Conservation (phyloP, 1,140 invertebrate genomes). For the Acromyrmex heyeri region DNA sequence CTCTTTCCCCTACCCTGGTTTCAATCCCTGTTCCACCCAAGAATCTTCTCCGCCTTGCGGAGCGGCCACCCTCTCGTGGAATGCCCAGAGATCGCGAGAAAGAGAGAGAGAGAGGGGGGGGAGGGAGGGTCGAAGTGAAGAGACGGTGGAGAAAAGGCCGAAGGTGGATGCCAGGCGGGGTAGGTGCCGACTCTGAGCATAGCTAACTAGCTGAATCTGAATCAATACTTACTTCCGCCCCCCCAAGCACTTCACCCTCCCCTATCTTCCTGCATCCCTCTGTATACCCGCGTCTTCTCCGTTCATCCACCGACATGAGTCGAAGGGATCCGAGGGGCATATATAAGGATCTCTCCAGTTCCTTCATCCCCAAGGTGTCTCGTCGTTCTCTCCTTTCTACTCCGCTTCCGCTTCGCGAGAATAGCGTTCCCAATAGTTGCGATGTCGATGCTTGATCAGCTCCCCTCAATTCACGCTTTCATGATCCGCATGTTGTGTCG, state of each 20-base stretch:
- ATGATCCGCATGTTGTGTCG: constrained; percentile 51
- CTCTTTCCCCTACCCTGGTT: background rate
- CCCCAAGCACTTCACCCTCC: constrained; percentile 62
- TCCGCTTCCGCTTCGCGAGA: constrained; percentile 13
- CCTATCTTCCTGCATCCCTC: too few relatives aligned
- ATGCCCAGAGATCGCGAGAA: constrained; percentile 19
- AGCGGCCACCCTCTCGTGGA: constrained; percentile 50
- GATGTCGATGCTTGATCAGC: constrained; percentile 77
- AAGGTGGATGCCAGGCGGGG: constrained; percentile 63
- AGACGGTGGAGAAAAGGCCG: constrained; percentile 10
- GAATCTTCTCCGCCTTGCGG: constrained; percentile 55
- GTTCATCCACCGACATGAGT: constrained; percentile 14
- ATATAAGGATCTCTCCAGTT: background rate
- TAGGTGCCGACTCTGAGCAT: constrained; percentile 79
- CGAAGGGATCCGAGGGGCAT: constrained; percentile 56
- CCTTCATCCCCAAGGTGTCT: constrained; percentile 12
- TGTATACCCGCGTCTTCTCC: constrained; percentile 17
- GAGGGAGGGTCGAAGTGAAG: background rate
- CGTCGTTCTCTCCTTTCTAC: constrained; percentile 12
- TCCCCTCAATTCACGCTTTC: constrained; percentile 66
- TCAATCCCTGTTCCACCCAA: constrained; percentile 31
- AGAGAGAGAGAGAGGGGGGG: background rate
- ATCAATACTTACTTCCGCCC: constrained; percentile 83
- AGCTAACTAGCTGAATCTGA: constrained; percentile 85
- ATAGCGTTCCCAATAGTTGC: constrained; percentile 68